Base-by-base conservation (phyloP, 2,113 vertebrate species). In the Azemiops feae region DNA sequence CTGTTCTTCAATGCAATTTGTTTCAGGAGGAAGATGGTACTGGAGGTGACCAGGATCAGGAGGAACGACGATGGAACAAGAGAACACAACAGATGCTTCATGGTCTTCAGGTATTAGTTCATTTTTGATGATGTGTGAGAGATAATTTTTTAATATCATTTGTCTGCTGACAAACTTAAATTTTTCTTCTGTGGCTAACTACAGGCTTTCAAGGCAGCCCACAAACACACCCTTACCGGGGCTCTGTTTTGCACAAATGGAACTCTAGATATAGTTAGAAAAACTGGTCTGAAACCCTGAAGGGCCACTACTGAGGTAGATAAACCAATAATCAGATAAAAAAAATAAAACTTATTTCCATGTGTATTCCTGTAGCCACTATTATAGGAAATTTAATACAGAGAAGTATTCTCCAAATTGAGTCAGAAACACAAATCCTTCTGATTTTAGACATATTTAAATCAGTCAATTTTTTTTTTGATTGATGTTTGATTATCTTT, bases 81-180 rank as follows among this genome's bases (percentile, higher is more conserved):
- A 99, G 99, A 95, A 99, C 99, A 94, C 99, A 99, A 92, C 99
- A 99, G 97, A 99, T 99, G 99, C 98, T 99, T 58, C 99, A 99
- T 30, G 99, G 99, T 18, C 99, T 99, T 95, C 99, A 99, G 99
- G 99, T 99, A 98, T 11, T 88, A 86, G 50, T 81, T 92, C 14
- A 7, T 34, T 60, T 93, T 89, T 86, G 22, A 27, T 30, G 53
- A 47, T 89, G 23, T 45, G 27, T n/a, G 30, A 86, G 54, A 45
- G 11, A 1, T 52, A 25, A 0, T 27, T 39, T 54, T 10, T 69
- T 2, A 92, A n/a, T 39, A 11, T 74, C 0, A 27, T 4, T 87
- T 50, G 43, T 22, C 30, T 25, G 1, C 45, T 34, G 16, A 47
- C 50, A 43, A 87, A 50, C 25, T 12, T n/a, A 60, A 4, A 64